A percentile compares a stretch with the other conserved stretches of the same genome.
Evolutionary conservation across 2,797 vertebrate species (phyloP).

Genomic region (Podarcis lilfordi): DNA sequence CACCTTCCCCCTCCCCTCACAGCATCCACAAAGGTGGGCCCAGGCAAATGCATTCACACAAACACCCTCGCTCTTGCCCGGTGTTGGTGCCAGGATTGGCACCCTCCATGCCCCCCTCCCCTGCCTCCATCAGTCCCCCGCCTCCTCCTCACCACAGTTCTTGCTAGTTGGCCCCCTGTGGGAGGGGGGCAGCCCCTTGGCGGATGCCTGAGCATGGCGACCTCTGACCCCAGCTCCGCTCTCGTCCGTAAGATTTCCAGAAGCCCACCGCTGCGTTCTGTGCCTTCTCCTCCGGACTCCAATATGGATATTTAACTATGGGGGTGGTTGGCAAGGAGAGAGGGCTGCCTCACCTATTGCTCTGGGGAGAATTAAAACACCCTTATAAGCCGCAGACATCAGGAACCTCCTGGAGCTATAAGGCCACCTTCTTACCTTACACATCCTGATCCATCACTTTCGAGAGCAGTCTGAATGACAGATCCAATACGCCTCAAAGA

Average conservation of each 20-base stretch:
- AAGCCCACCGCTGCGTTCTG: background rate
- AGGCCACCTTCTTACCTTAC: background rate
- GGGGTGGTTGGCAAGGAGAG: conserved; percentile 2
- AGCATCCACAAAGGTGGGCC: conserved; percentile 52
- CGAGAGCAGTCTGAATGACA: background rate
- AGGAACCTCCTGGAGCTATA: no score
- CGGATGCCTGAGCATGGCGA: no score
- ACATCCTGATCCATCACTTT: background rate
- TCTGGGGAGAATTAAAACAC: background rate
- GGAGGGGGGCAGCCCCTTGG: no score
- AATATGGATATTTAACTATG: background rate
- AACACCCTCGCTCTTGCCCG: no score
- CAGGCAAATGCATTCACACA: background rate
- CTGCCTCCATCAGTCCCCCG: no score
- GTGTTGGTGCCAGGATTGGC: no score
- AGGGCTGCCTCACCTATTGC: background rate
- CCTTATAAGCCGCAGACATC: background rate
- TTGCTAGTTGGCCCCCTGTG: no score
- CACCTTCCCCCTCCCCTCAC: background rate
- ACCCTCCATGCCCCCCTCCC: no score
- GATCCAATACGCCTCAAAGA: background rate
- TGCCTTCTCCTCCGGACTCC: background rate
- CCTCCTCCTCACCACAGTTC: no score
- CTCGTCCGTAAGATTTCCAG: background rate
- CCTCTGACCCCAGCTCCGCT: no score